Conservation (phyloP, 2,113 vertebrate genomes). For the Pituophis catenifer region DNA sequence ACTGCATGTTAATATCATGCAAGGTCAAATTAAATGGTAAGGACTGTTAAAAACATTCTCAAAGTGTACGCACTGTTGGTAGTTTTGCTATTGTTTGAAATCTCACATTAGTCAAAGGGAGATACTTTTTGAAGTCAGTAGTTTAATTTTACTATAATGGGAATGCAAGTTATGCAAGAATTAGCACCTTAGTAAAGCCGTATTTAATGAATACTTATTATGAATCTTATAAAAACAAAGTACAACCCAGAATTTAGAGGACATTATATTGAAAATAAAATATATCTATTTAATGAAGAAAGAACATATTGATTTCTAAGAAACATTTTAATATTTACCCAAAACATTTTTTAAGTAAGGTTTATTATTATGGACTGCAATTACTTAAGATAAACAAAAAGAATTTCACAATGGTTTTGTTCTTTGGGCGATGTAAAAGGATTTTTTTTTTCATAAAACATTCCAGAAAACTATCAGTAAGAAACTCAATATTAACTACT, state of each 20-base stretch:
- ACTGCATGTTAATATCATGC: not conserved
- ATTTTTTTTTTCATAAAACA: not conserved
- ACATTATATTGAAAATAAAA: slow-evolving; percentile 40
- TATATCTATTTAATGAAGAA: not conserved
- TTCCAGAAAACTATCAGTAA: not conserved
- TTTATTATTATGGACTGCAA: not conserved
- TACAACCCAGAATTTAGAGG: slow-evolving; percentile 17
- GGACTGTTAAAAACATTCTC: not conserved
- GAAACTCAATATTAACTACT: not conserved
- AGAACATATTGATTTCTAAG: slow-evolving; percentile 28
- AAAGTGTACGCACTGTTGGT: not conserved
- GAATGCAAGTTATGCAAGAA: not conserved
- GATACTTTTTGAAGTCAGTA: not conserved
- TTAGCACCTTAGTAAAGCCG: slow-evolving; percentile 17
- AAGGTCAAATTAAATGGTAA: not conserved
- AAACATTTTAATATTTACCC: slow-evolving; percentile 23
- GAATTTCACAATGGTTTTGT: not conserved
- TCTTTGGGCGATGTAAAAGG: not conserved
- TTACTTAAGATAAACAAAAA: not conserved
- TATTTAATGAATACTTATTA: slow-evolving; percentile 37
- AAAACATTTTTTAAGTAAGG: slow-evolving; percentile 28
- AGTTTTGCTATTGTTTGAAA: not conserved
- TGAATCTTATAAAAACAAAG: slow-evolving; percentile 24
- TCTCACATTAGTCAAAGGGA: not conserved
- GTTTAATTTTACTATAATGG: not conserved